Conservation (phyloP, 2,113 vertebrate genomes). For the Syrrhaptes paradoxus region DNA sequence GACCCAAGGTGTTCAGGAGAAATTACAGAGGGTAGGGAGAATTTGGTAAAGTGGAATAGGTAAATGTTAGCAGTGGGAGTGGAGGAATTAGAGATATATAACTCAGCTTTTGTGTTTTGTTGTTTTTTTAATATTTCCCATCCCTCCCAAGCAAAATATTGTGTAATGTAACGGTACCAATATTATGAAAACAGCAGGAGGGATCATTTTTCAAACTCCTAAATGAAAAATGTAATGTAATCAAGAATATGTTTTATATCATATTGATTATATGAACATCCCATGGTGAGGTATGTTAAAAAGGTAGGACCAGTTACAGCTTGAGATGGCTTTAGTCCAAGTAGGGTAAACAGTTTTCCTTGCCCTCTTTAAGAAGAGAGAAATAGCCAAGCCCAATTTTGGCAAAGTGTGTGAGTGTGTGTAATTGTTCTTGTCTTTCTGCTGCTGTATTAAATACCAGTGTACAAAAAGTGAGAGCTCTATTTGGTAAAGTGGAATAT, state of each 20-base stretch:
- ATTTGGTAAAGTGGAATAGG: too few relatives aligned
- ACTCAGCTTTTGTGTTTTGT: background rate
- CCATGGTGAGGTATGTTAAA: background rate
- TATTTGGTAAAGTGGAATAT: background rate
- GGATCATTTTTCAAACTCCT: background rate
- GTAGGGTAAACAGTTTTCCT: background rate
- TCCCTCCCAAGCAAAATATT: background rate
- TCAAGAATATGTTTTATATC: background rate
- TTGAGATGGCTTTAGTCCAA: background rate
- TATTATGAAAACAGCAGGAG: background rate
- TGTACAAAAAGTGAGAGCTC: background rate
- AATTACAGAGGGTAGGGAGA: background rate
- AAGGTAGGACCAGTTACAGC: background rate
- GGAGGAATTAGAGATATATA: background rate
- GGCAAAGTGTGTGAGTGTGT: background rate
- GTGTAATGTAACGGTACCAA: background rate
- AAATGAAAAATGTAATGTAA: background rate
- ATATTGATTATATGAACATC: background rate
- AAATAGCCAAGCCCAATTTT: background rate
- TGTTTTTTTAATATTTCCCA: background rate
- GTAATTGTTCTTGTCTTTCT: background rate
- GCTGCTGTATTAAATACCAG: background rate
- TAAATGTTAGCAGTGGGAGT: background rate
- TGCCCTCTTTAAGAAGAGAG: background rate
- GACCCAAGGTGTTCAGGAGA: background rate